Conservation (phyloP, 2,888 invertebrate genomes). For the Melinopterus prodromus region DNA sequence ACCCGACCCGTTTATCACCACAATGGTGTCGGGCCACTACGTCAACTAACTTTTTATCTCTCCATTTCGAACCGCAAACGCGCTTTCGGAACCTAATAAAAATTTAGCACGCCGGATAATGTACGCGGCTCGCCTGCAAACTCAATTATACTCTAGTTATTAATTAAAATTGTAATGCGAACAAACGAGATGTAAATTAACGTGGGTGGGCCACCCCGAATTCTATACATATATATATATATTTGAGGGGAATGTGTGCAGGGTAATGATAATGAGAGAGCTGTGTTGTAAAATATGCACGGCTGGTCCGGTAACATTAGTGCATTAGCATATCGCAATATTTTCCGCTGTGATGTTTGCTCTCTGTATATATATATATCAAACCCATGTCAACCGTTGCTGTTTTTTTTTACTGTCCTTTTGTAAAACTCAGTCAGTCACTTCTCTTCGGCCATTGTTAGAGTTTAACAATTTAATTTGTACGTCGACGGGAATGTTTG, state of each 20-base stretch:
- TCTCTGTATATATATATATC: background rate
- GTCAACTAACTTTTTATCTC: background rate
- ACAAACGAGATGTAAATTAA: conserved; percentile 4
- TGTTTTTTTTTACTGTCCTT: background rate
- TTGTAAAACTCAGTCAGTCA: background rate
- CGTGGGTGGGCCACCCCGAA: background rate
- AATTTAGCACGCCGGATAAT: background rate
- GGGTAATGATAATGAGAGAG: background rate
- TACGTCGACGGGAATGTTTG: background rate
- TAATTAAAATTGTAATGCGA: background rate
- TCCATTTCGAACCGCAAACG: background rate
- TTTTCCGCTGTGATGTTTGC: background rate
- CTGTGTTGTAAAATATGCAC: background rate
- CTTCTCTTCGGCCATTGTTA: background rate
- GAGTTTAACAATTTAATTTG: background rate
- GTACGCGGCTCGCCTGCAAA: background rate
- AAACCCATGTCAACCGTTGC: conserved; percentile 4
- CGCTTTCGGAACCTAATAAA: background rate
- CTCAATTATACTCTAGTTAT: background rate
- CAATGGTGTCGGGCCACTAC: background rate
- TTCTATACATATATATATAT: background rate
- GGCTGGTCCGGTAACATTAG: background rate
- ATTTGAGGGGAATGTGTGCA: background rate
- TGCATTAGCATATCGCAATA: background rate
- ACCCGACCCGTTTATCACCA: background rate